Percentiles rank a stretch among this genome's conserved stretches.
Conservation (phyloP, 1,140 invertebrate genomes). For the Magallana gigas region DNA sequence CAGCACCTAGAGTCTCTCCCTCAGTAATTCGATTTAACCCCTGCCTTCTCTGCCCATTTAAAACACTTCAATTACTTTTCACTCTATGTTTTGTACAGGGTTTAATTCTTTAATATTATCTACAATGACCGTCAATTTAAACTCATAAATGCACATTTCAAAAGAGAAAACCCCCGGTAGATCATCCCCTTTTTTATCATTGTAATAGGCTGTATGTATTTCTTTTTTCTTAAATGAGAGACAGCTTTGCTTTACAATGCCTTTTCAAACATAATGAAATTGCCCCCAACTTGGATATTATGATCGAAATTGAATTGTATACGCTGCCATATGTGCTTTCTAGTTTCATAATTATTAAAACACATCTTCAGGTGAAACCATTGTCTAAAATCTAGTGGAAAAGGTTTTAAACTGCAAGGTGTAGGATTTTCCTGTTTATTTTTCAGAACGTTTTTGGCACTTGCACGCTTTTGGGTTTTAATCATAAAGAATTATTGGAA, state of each 20-base stretch:
- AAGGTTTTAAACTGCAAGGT: not conserved
- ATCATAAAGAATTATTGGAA: not conserved
- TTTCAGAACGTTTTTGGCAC: not conserved
- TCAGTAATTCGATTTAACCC: not conserved
- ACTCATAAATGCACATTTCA: conserved; percentile 13
- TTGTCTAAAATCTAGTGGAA: not conserved
- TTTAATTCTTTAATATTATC: conserved; percentile 21
- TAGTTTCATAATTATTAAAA: conserved; percentile 17
- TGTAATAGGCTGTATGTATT: not conserved
- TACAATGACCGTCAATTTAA: conserved; percentile 19
- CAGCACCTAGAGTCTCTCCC: not conserved
- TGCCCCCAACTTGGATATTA: conserved; percentile 33
- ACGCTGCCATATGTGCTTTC: not conserved
- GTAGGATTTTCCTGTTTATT: not conserved
- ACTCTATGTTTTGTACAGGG: not conserved
- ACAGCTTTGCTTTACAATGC: not conserved
- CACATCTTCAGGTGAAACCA: not conserved
- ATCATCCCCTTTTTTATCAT: not conserved
- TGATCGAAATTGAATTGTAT: not conserved
- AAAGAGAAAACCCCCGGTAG: conserved; percentile 4
- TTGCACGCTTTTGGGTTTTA: not conserved
- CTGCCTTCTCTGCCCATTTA: not conserved
- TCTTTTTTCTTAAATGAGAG: not conserved
- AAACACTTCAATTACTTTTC: conserved; percentile 18
- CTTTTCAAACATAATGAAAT: conserved; percentile 16